Conservation (phyloP, 2,888 invertebrate species). For the Brachylomia viminalis region DNA sequence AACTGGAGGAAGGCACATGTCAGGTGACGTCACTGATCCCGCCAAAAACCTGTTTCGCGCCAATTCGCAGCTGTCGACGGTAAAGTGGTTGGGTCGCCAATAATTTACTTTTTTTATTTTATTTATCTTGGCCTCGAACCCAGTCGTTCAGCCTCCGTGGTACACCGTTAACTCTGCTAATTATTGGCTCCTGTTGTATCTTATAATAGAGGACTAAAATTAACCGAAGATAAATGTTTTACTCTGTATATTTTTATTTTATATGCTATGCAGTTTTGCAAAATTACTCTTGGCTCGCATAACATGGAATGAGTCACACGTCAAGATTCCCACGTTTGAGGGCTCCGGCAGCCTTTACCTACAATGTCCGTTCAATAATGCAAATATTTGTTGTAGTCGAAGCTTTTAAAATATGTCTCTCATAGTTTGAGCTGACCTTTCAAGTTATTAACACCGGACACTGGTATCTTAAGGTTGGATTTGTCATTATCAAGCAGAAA, state of each 20-base stretch:
- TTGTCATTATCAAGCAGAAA: conserved; percentile 30
- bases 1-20: conserved; percentile 84
- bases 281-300: conserved; percentile 53
- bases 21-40: conserved; percentile 86
- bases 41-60: conserved; percentile 88
- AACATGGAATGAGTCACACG: conserved; percentile 61
- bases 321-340: conserved; percentile 70
- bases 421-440: conserved; percentile 54
- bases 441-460: conserved; percentile 45
- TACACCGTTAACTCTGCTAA: conserved; percentile 85
- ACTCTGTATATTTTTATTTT: conserved; percentile 38
- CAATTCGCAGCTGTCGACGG: conserved; percentile 89
- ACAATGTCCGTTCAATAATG: conserved; percentile 64
- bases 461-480: conserved; percentile 22
- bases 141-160: conserved; percentile 79
- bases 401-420: conserved; percentile 51
- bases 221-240: conserved; percentile 48
- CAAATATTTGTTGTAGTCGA: conserved; percentile 58
- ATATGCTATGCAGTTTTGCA: conserved; percentile 53
- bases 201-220: conserved; percentile 60
- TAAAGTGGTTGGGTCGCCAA: conserved; percentile 80
- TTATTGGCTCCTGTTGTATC: conserved; percentile 72
- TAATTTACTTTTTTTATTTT: conserved; percentile 80
- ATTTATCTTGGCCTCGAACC: conserved; percentile 75
- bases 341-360: conserved; percentile 60